Percentiles rank a stretch among this genome's conserved stretches.
phyloP scores from a whole-genome alignment of 1,140 invertebrate species.

The Euwallacea similis region DNA sequence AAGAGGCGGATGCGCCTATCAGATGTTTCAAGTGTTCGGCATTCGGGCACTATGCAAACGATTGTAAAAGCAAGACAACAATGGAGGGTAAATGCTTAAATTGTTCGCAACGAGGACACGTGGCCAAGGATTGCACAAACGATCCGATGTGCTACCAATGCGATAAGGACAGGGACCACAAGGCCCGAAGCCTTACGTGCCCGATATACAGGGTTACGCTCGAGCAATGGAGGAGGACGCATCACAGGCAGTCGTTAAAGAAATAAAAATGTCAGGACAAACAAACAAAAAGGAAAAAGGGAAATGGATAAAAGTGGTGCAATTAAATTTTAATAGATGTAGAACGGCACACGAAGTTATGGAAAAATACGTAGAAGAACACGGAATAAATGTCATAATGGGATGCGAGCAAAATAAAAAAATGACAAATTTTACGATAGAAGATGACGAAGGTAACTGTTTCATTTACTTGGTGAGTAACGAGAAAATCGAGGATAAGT shows the following conservation, averaged over 20 bases:
- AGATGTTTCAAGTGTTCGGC: not conserved
- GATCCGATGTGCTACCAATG: not conserved
- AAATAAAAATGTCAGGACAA: too few relatives aligned
- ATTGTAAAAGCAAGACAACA: too few relatives aligned
- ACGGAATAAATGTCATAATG: not conserved
- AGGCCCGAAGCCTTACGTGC: not conserved
- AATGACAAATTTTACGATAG: not conserved
- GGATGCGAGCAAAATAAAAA: not conserved
- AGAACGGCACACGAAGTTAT: not conserved
- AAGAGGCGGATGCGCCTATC: not conserved
- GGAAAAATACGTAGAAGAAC: not conserved
- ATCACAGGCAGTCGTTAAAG: not conserved
- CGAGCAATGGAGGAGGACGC: not conserved
- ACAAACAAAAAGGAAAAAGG: not conserved
- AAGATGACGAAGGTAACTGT: not conserved
- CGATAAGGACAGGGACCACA: not conserved
- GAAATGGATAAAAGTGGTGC: not conserved
- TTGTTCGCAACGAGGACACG: not conserved
- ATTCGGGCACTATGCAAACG: not conserved
- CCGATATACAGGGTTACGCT: not conserved
- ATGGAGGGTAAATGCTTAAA: not conserved
- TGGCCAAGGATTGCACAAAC: not conserved
- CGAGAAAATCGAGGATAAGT: not conserved
- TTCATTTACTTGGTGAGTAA: not conserved
- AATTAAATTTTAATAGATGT: not conserved